Conservation (phyloP, 2,113 vertebrate species). For the Lanius collurio region DNA sequence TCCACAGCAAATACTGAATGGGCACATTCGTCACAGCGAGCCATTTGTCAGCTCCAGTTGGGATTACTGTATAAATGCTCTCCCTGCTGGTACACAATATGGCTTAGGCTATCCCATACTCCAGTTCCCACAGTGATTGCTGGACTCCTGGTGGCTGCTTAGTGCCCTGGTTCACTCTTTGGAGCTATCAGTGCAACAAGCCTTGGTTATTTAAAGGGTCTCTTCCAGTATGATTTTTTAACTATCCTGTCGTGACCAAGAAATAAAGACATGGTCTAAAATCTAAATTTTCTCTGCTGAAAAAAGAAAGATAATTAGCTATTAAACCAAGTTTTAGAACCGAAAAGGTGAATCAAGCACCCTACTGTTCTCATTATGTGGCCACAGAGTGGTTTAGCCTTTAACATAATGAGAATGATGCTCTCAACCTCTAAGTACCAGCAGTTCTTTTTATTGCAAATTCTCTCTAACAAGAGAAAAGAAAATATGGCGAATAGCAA, state of each 20-base stretch:
- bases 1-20: constrained; percentile 13
- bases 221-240: neutral
- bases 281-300: neutral
- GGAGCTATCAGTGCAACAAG: neutral
- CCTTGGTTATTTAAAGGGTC: neutral
- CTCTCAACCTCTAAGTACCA: neutral
- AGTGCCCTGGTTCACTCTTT: neutral
- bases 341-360: neutral
- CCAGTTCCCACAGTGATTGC: neutral
- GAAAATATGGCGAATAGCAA: neutral
- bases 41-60: constrained; percentile 39
- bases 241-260: neutral
- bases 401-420: neutral
- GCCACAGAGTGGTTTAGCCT: neutral
- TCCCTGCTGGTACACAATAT: constrained; percentile 31
- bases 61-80: constrained; percentile 18
- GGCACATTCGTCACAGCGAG: constrained; percentile 7
- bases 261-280: neutral
- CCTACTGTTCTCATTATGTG: neutral
- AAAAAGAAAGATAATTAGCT: neutral
- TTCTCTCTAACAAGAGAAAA: neutral
- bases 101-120: neutral
- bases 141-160: neutral
- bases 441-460: neutral
- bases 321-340: neutral